phyloP scores from a whole-genome alignment of 1,140 invertebrate genomes.

The Aphelenchoides avenae region DNA sequence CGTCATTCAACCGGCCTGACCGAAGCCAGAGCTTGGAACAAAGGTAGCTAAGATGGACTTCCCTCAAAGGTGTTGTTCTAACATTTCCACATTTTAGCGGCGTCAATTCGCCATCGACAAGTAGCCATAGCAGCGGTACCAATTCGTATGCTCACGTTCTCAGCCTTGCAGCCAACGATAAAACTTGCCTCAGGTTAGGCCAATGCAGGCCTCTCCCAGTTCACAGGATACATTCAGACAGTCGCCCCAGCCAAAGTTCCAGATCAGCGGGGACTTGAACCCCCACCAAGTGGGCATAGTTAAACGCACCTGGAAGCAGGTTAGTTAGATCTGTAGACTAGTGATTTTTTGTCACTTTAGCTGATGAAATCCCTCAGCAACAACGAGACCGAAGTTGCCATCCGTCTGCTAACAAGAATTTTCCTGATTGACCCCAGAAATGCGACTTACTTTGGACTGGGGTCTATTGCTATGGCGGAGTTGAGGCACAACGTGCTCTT shows the following conservation, averaged over 20 bases:
- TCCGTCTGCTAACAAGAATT: conserved; percentile 21
- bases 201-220: not conserved
- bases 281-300: conserved; percentile 40
- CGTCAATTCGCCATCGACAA: conserved; percentile 34
- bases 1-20: too few relatives aligned
- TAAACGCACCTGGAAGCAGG: conserved; percentile 47
- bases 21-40: conserved; percentile 29
- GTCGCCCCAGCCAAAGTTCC: conserved; percentile 44
- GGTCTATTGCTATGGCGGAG: conserved; percentile 18
- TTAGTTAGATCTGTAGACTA: not conserved
- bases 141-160: conserved; percentile 24
- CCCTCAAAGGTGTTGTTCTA: not conserved
- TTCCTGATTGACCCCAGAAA: conserved; percentile 40
- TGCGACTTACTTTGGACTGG: conserved; percentile 26
- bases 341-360: conserved; percentile 11
- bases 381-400: conserved; percentile 48
- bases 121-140: conserved; percentile 11
- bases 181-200: conserved; percentile 22
- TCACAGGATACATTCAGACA: conserved; percentile 25
- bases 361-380: conserved; percentile 38
- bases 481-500: conserved; percentile 36
- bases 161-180: conserved; percentile 2
- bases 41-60: conserved; percentile 7
- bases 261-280: conserved; percentile 44
- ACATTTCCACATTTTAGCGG: conserved; percentile 22